phyloP scores from a whole-genome alignment of 2,113 vertebrate genomes.

The Chrysemys picta region DNA sequence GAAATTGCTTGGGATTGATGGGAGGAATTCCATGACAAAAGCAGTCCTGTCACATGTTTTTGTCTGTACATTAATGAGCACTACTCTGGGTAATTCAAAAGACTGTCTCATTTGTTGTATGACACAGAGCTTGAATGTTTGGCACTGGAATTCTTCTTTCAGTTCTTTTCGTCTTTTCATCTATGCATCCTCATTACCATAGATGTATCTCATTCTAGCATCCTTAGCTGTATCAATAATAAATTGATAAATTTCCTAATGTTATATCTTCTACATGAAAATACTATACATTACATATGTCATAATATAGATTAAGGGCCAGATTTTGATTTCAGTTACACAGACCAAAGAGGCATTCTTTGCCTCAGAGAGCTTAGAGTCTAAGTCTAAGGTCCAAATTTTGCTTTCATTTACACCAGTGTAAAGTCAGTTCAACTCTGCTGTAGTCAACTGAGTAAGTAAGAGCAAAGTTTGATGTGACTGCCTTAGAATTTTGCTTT shows the following conservation, averaged over 20 bases:
- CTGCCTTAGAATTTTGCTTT: constrained; percentile 48
- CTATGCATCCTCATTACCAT: neutral
- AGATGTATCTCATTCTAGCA: neutral
- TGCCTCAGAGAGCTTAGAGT: neutral
- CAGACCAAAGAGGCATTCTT: neutral
- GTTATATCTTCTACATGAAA: neutral
- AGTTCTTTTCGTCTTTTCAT: neutral
- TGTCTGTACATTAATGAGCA: neutral
- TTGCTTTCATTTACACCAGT: constrained; percentile 27
- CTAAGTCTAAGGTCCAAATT: neutral
- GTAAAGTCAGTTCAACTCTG: neutral
- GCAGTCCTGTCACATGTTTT: neutral
- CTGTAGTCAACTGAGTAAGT: constrained; percentile 35
- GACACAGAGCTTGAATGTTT: neutral
- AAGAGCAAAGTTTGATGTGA: constrained; percentile 23
- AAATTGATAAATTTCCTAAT: neutral
- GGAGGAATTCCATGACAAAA: neutral
- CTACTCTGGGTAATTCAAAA: neutral
- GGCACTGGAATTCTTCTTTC: neutral
- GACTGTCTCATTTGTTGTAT: neutral
- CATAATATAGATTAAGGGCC: neutral
- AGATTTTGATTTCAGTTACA: neutral
- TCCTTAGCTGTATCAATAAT: neutral
- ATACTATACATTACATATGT: neutral
- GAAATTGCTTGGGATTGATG: too few species aligned